phyloP scores from a whole-genome alignment of 2,113 vertebrate species.

The Callionymus lyra region DNA sequence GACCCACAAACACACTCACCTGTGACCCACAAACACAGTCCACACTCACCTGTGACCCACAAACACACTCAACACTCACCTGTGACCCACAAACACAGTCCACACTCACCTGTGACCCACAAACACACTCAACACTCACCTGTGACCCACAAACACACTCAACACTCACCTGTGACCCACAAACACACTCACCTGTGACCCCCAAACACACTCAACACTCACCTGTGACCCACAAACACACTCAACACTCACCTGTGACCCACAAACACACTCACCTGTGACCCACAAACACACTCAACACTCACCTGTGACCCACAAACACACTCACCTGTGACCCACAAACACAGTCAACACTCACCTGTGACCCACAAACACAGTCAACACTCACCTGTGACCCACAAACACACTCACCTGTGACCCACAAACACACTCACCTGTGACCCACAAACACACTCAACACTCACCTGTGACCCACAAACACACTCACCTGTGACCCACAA shows the following conservation, averaged over 20 bases:
- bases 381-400: too few relatives aligned
- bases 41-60: constrained; percentile 8
- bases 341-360: constrained; percentile 13
- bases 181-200: too few relatives aligned
- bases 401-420: constrained; percentile 8
- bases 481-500: too few relatives aligned
- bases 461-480: too few relatives aligned
- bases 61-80: too few relatives aligned
- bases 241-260: constrained; percentile 5
- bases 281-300: constrained; percentile 12
- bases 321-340: too few relatives aligned
- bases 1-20: too few relatives aligned
- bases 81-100: constrained; percentile 46
- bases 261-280: too few relatives aligned
- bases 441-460: constrained; percentile 16
- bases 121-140: too few relatives aligned
- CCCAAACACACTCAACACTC: constrained; percentile 14
- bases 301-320: constrained; percentile 1
- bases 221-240: constrained; percentile 67
- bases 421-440: too few relatives aligned
- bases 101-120: constrained; percentile 8
- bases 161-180: constrained; percentile 8
- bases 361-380: too few relatives aligned
- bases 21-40: constrained; percentile 46
- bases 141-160: constrained; percentile 46